Conservation (phyloP, 2,113 vertebrate species). For the Microcebus tavaratra region DNA sequence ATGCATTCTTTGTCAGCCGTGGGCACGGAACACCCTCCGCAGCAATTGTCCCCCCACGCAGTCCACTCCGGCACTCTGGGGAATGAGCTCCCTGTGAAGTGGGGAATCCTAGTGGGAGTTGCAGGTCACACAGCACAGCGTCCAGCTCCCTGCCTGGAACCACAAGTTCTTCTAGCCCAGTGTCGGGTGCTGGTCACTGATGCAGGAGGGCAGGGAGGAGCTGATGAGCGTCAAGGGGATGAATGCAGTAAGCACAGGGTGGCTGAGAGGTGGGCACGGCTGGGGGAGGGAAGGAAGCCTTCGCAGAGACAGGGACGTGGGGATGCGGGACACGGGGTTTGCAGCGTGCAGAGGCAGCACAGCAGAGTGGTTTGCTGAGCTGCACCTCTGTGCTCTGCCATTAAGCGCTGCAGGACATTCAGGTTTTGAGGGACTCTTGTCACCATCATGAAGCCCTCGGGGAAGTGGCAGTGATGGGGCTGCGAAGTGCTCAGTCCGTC, state of each 20-base stretch:
- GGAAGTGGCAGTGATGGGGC: neutral
- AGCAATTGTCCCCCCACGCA: neutral
- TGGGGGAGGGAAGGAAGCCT: neutral
- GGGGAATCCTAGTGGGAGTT: neutral
- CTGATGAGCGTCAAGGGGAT: too few relatives aligned
- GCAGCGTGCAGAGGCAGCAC: neutral
- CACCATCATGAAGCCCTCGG: neutral
- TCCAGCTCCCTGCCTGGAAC: neutral
- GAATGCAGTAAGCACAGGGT: rapidly evolving
- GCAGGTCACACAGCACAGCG: neutral
- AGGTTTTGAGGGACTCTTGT: neutral
- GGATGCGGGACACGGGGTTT: neutral
- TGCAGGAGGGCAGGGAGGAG: neutral
- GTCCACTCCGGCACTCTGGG: neutral
- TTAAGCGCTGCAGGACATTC: neutral
- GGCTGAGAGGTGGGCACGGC: neutral
- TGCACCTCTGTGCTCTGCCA: neutral
- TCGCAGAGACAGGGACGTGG: neutral
- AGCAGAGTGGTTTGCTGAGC: neutral
- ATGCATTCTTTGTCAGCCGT: neutral
- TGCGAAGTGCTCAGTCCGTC: neutral
- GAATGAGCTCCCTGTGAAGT: rapidly evolving
- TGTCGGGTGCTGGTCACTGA: neutral
- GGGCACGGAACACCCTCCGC: neutral
- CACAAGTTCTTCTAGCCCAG: too few relatives aligned